phyloP scores from a whole-genome alignment of 2,113 vertebrate species.

The Oreochromis tanganicae region DNA sequence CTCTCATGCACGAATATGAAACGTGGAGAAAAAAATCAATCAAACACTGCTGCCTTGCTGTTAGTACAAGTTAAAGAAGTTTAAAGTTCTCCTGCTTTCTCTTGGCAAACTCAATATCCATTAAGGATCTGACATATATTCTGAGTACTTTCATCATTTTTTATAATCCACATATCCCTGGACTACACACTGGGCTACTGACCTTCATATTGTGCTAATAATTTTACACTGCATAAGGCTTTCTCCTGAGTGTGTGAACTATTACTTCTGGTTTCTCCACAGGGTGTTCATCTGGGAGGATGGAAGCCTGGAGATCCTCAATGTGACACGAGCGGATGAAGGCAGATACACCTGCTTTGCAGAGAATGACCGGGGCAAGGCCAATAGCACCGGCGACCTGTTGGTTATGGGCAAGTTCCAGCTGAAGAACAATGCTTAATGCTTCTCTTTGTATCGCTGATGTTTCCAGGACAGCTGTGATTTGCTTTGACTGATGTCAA shows the following conservation, averaged over 20 bases:
- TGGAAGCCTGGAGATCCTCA: conserved; percentile 91
- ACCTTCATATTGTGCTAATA: conserved; percentile 19
- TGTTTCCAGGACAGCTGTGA: not conserved
- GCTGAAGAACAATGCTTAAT: not conserved
- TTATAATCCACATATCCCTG: not conserved
- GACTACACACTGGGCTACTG: conserved; percentile 18
- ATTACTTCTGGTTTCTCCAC: not conserved
- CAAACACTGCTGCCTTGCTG: not conserved
- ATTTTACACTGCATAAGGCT: not conserved
- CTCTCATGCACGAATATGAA: conserved; percentile 30
- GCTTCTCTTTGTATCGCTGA: not conserved
- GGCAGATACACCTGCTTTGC: conserved; percentile 93
- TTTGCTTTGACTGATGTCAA: not conserved
- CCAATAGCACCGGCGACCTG: conserved; percentile 87
- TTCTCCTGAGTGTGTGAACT: not conserved
- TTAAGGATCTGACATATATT: not conserved
- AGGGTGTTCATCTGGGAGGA: conserved; percentile 91
- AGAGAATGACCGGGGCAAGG: conserved; percentile 89
- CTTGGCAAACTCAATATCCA: not conserved
- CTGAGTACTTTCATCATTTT: conserved; percentile 7
- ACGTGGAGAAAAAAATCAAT: conserved; percentile 20
- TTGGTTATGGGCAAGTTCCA: conserved; percentile 80
- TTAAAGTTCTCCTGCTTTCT: not conserved
- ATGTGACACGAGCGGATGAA: conserved; percentile 84
- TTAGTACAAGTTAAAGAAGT: not conserved